Conservation (phyloP, 2,888 invertebrate genomes). For the Mechanitis mazaeus region DNA sequence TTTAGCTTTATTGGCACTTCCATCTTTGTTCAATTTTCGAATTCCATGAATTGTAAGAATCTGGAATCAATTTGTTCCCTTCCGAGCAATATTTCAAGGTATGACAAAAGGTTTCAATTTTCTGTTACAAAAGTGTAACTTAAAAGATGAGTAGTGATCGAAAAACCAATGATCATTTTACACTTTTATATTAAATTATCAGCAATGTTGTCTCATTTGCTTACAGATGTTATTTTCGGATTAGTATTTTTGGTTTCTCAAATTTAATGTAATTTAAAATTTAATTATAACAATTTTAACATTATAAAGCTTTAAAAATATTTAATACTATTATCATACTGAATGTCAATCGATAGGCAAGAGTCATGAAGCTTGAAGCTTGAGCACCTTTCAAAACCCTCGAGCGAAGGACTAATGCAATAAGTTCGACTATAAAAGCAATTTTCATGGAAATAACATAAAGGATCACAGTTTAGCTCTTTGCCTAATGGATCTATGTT, state of each 20-base stretch:
- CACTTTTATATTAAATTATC: too few relatives aligned
- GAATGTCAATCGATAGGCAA: constrained; percentile 2
- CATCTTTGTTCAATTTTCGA: constrained; percentile 1
- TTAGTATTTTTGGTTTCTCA: too few relatives aligned
- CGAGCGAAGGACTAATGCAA: constrained; percentile 43
- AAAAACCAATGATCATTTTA: too few relatives aligned
- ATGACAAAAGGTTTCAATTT: constrained; percentile 51
- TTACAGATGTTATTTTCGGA: too few relatives aligned
- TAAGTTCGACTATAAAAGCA: constrained; percentile 49
- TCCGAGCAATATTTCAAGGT: constrained; percentile 44
- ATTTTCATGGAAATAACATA: constrained; percentile 54
- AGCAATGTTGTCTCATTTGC: too few relatives aligned
- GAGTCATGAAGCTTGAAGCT: constrained; percentile 7
- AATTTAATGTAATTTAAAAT: too few relatives aligned
- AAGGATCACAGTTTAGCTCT: constrained; percentile 30
- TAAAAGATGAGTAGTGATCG: constrained; percentile 14
- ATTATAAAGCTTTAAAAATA: neutral
- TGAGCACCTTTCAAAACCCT: constrained; percentile 9
- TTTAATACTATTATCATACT: neutral
- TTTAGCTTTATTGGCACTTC: constrained; percentile 1
- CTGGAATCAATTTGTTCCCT: constrained; percentile 40
- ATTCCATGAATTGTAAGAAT: constrained; percentile 3
- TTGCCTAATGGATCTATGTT: constrained; percentile 17
- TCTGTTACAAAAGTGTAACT: constrained; percentile 36
- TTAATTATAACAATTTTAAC: neutral